These are phyloP conservation scores for Gymnoscopelus microlampas DNA, from an alignment of 2,797 vertebrate genomes.

Conservation along the genomic window DNA sequence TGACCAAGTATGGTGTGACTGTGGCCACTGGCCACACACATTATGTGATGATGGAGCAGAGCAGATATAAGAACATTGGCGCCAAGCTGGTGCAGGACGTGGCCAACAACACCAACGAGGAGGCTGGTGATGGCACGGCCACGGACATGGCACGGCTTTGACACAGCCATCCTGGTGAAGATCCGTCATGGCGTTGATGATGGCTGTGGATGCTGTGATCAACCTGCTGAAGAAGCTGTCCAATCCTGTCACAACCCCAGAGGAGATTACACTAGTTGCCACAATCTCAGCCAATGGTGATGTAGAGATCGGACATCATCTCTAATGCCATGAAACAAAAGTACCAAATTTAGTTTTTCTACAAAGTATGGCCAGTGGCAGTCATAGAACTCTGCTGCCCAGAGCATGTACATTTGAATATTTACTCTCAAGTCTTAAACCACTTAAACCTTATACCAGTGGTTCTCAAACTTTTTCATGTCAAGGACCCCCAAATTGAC, in stretches of 20 bases:
- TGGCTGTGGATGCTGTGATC: conserved; percentile 90
- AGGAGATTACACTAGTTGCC: conserved; percentile 99
- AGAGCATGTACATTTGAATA: no score
- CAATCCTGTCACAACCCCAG: conserved; percentile 96
- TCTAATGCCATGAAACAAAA: conserved; percentile 97
- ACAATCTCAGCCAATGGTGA: conserved; percentile 98
- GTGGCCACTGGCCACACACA: conserved; percentile 95
- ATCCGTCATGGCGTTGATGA: conserved; percentile 96
- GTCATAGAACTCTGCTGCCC: no score
- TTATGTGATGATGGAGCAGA: conserved; percentile 78
- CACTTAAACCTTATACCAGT: no score
- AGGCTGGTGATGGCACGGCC: conserved; percentile 96
- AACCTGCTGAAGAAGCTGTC: conserved; percentile 90
- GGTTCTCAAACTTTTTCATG: no score
- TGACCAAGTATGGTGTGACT: conserved; percentile 97
- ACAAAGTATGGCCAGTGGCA: no score
- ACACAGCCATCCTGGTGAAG: conserved; percentile 97
- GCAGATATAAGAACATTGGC: conserved; percentile 96
- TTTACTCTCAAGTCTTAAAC: no score
- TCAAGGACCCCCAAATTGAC: no score
- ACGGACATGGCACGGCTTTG: conserved; percentile 86
- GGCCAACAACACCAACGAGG: conserved; percentile 98
- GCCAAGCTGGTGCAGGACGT: conserved; percentile 96
- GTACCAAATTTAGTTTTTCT: no score
- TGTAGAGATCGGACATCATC: conserved; percentile 92